Percentiles rank a stretch among this genome's conserved stretches.
phyloP scores from a whole-genome alignment of 2,113 vertebrate species.

The Salvelinus namaycush region DNA sequence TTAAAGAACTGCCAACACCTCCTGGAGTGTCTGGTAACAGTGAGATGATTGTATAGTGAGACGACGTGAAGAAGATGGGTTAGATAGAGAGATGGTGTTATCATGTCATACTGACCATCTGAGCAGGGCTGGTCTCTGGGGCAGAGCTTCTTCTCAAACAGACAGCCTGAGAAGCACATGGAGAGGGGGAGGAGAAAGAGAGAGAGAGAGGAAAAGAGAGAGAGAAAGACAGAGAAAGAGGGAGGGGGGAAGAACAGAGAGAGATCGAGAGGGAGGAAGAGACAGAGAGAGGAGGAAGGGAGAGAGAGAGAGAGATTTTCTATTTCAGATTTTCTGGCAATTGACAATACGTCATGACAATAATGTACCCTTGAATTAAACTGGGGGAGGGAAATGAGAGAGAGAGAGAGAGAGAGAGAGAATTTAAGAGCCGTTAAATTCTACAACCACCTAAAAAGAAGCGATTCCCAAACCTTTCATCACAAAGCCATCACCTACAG shows the following conservation, averaged over 20 bases:
- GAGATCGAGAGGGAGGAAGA: too few species aligned
- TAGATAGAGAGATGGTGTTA: not conserved
- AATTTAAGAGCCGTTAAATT: too few species aligned
- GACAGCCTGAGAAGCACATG: conserved; percentile 58
- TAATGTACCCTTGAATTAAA: too few species aligned
- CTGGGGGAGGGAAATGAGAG: too few species aligned
- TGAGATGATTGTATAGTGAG: not conserved
- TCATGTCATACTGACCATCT: conserved; percentile 56
- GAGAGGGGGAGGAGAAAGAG: too few species aligned
- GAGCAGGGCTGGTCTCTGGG: conserved; percentile 58
- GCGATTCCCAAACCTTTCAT: too few species aligned
- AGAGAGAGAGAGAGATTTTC: not conserved
- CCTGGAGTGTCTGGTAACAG: too few species aligned
- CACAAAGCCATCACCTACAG: too few species aligned
- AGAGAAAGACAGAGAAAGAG: not conserved
- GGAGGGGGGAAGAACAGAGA: not conserved
- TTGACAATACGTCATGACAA: too few species aligned
- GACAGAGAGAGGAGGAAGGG: not conserved
- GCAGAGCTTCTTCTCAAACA: conserved; percentile 71
- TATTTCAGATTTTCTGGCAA: too few species aligned
- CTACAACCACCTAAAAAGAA: too few species aligned
- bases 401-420: not conserved
- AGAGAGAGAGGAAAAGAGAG: not conserved
- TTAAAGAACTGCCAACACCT: too few species aligned
- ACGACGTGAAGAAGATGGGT: not conserved